These are phyloP conservation scores for Ophion slaviceki DNA, from an alignment of 2,888 invertebrate species.

Conservation along the genomic window DNA sequence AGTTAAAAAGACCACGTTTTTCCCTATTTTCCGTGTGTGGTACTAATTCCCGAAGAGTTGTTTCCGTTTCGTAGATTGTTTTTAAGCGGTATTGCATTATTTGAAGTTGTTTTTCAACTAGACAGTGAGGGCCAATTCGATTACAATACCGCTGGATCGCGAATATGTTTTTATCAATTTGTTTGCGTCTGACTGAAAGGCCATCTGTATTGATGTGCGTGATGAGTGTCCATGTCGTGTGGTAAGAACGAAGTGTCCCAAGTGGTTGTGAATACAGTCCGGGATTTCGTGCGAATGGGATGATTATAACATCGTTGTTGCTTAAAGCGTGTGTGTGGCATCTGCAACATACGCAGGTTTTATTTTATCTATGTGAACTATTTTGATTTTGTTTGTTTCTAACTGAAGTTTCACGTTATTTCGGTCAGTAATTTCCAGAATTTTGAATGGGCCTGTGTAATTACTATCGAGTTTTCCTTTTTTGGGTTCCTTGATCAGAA, in stretches of 20 bases:
- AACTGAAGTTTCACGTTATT: slow-evolving; percentile 4
- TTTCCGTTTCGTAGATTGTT: slow-evolving; percentile 1
- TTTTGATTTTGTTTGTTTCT: background rate
- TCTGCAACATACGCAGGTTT: slow-evolving; percentile 22
- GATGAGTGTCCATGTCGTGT: slow-evolving; percentile 16
- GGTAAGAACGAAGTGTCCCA: background rate
- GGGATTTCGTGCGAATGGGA: background rate
- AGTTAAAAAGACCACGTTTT: slow-evolving; percentile 11
- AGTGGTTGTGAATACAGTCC: slow-evolving; percentile 22
- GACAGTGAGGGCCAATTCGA: too few species aligned
- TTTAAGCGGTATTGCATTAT: slow-evolving; percentile 8
- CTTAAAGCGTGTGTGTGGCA: background rate
- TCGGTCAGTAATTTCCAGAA: slow-evolving; percentile 9
- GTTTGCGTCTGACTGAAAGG: background rate
- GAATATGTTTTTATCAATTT: background rate
- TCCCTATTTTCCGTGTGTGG: background rate
- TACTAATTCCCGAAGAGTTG: slow-evolving; percentile 4
- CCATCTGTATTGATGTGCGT: slow-evolving; percentile 20
- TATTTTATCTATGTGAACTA: slow-evolving; percentile 33
- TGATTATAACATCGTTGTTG: slow-evolving; percentile 3
- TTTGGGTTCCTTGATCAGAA: slow-evolving; percentile 26
- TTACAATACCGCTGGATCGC: too few species aligned
- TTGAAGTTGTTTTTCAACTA: background rate
- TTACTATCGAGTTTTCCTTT: slow-evolving; percentile 27
- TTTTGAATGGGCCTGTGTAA: slow-evolving; percentile 7